These are phyloP conservation scores for Cydia fagiglandana DNA, from an alignment of 1,140 invertebrate genomes.

Conservation along the genomic window DNA sequence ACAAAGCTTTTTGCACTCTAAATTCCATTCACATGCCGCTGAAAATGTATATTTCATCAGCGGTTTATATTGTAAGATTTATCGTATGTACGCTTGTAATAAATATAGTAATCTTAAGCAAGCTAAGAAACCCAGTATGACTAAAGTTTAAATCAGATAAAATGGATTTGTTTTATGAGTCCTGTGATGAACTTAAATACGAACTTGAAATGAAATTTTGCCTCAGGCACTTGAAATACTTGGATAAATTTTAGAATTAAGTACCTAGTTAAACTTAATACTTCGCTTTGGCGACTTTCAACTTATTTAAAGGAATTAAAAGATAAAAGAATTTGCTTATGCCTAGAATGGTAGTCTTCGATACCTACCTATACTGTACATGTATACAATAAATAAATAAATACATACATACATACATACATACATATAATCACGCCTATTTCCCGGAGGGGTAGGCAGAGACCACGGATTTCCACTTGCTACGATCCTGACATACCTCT, in stretches of 20 bases:
- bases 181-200: background rate
- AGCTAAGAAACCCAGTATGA: background rate
- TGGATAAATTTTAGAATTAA: background rate
- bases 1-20: background rate
- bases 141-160: constrained; percentile 1
- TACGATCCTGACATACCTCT: too few relatives aligned
- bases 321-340: too few relatives aligned
- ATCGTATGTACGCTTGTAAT: background rate
- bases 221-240: background rate
- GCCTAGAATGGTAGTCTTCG: too few relatives aligned
- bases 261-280: too few relatives aligned
- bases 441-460: too few relatives aligned
- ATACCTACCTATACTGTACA: too few relatives aligned
- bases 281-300: too few relatives aligned
- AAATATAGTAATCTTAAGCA: background rate
- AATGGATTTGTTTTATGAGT: background rate
- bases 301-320: too few relatives aligned
- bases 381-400: too few relatives aligned
- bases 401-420: too few relatives aligned
- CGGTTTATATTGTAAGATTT: background rate
- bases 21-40: background rate
- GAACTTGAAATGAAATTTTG: background rate
- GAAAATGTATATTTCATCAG: background rate
- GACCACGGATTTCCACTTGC: too few relatives aligned
- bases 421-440: too few relatives aligned